phyloP scores from a whole-genome alignment of 2,797 vertebrate genomes.

The Melanogrammus aeglefinus region DNA sequence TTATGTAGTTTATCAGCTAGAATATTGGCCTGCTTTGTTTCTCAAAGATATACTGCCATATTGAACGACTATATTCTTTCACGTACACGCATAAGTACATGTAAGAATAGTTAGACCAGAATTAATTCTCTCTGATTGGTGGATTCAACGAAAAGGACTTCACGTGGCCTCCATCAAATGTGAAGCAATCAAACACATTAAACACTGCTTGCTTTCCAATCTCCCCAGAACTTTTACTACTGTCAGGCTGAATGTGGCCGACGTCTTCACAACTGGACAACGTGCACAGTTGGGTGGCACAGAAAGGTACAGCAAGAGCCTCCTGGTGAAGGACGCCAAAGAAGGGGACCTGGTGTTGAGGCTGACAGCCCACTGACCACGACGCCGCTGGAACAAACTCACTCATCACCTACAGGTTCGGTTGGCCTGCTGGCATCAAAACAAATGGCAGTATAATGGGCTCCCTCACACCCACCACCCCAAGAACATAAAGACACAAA shows the following conservation, averaged over 20 bases:
- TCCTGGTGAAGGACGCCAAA: slow-evolving; percentile 62
- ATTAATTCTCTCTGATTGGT: not conserved
- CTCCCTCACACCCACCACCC: no score
- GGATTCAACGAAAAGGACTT: no score
- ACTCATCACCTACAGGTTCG: slow-evolving; percentile 75
- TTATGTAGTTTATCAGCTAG: not conserved
- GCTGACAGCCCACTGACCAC: slow-evolving; percentile 66
- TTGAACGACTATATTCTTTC: not conserved
- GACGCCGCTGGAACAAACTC: slow-evolving; percentile 71
- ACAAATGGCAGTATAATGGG: no score
- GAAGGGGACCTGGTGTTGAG: slow-evolving; percentile 62
- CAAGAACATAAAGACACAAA: no score
- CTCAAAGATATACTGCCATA: not conserved
- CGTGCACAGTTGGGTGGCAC: slow-evolving; percentile 57
- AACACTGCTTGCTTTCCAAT: no score
- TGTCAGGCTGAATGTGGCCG: slow-evolving; percentile 50
- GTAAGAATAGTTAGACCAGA: not conserved
- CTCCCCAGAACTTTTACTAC: slow-evolving; percentile 69
- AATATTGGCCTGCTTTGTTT: not conserved
- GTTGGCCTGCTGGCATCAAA: not conserved
- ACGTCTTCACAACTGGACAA: slow-evolving; percentile 1
- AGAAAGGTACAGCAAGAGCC: slow-evolving; percentile 49
- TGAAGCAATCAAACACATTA: not conserved
- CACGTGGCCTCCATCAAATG: not conserved
- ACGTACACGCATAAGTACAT: not conserved